Conservation (phyloP, 2,888 invertebrate genomes). For the Hypolimnas misippus region DNA sequence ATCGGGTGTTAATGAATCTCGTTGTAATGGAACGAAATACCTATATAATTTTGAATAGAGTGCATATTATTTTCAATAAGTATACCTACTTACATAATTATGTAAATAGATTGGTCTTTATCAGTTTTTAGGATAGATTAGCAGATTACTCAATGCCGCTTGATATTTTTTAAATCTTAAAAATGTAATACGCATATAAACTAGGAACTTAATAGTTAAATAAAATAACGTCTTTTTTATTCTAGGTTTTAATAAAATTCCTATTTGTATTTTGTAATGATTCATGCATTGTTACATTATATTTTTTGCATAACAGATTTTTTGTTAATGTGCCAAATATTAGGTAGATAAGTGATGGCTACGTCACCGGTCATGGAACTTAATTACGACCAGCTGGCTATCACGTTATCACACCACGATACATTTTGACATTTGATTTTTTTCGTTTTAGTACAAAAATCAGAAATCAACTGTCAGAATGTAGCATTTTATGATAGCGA, state of each 20-base stretch:
- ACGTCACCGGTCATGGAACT: no score
- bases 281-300: background rate
- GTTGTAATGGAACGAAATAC: slow-evolving; percentile 23
- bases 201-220: background rate
- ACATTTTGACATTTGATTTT: no score
- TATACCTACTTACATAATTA: background rate
- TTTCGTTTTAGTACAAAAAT: no score
- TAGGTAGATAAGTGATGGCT: no score
- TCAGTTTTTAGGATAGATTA: background rate
- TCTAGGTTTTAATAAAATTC: background rate
- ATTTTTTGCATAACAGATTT: background rate
- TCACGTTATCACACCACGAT: no score
- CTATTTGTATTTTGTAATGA: background rate
- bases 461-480: no score
- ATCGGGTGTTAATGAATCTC: slow-evolving; percentile 64
- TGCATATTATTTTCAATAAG: background rate
- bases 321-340: background rate
- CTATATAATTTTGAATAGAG: slow-evolving; percentile 16
- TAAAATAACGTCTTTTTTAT: background rate
- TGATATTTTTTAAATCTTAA: no score
- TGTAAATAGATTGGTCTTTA: background rate
- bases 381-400: no score
- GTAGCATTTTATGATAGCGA: no score
- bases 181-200: no score
- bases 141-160: background rate